These are phyloP conservation scores for Antennarius maculatus DNA, from an alignment of 2,797 vertebrate species.

Conservation along the genomic window DNA sequence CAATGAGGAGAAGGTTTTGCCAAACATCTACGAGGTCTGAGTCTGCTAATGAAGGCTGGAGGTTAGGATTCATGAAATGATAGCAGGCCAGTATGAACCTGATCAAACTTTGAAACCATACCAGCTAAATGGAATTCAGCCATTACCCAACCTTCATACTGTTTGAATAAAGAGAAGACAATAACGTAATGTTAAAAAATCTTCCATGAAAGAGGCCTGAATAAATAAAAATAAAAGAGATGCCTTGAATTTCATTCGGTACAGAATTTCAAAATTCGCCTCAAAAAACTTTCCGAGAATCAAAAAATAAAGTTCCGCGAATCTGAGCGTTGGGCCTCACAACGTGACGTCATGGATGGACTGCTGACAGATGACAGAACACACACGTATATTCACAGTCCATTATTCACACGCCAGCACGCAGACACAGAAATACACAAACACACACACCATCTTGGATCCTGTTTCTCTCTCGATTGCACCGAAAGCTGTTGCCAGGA, in stretches of 20 bases:
- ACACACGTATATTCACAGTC: constrained; percentile 28
- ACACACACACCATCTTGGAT: constrained; percentile 38
- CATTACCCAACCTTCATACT: background rate
- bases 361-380: constrained; percentile 44
- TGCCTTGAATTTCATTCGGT: background rate
- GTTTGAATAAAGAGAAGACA: background rate
- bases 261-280: background rate
- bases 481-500: constrained; percentile 72
- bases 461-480: constrained; percentile 59
- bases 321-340: constrained; percentile 9
- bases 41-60: too few species aligned
- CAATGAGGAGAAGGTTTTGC: too few species aligned
- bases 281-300: background rate
- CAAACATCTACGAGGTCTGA: background rate
- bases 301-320: constrained; percentile 14
- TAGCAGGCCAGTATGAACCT: background rate
- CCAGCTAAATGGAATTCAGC: background rate
- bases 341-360: constrained; percentile 14
- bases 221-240: too few species aligned
- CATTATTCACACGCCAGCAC: constrained; percentile 29
- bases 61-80: constrained; percentile 11
- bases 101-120: constrained; percentile 6
- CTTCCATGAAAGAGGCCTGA: too few species aligned
- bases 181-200: too few species aligned
- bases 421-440: background rate